Conservation (phyloP, 2,797 vertebrate species). For the Carcharodon carcharias region DNA sequence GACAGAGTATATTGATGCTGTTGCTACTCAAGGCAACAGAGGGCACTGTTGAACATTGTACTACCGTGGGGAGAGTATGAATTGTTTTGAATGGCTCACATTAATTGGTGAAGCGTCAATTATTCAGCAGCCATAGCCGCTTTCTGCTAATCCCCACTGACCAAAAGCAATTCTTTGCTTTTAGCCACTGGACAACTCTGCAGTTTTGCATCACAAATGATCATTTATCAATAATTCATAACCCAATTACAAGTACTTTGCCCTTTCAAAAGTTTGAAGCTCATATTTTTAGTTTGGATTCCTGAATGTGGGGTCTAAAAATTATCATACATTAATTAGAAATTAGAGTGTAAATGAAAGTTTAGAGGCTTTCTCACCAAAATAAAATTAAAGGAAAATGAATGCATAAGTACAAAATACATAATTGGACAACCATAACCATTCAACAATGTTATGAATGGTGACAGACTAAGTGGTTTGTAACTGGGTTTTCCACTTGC, state of each 20-base stretch:
- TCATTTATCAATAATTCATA: background rate
- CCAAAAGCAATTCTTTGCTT: background rate
- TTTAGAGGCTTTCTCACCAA: background rate
- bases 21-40: slow-evolving; percentile 23
- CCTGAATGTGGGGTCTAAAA: background rate
- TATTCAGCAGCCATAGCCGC: background rate
- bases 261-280: background rate
- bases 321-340: background rate
- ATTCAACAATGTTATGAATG: background rate
- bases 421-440: background rate
- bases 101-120: background rate
- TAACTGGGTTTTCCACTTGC: background rate
- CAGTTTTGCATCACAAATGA: background rate
- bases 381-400: background rate
- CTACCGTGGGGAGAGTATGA: background rate
- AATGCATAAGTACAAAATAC: background rate
- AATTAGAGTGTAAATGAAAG: background rate
- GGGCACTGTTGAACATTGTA: slow-evolving; percentile 20
- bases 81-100: background rate
- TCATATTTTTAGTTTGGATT: background rate
- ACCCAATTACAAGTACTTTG: background rate
- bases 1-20: background rate
- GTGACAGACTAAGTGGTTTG: background rate
- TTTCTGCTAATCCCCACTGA: slow-evolving; percentile 37
- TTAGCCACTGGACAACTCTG: background rate